Evolutionary conservation across 1,140 invertebrate species (phyloP).

Genomic region (Hylaeus anthracinus): DNA sequence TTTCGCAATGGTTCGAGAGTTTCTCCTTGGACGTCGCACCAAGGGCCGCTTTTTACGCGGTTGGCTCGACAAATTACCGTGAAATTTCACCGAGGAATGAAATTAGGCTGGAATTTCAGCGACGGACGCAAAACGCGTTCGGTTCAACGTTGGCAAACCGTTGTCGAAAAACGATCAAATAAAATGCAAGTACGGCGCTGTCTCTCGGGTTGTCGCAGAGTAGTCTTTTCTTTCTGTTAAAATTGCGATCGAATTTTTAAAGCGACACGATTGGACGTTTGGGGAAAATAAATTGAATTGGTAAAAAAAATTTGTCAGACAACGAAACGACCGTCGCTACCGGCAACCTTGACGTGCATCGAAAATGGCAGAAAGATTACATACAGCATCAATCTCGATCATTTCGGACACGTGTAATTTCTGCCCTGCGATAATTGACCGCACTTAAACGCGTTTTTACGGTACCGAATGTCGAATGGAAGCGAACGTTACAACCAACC

Average conservation of each 20-base stretch:
- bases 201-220: too few relatives aligned
- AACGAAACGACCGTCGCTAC: background rate
- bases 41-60: slow-evolving; percentile 27
- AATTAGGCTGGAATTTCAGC: background rate
- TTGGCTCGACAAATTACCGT: slow-evolving; percentile 15
- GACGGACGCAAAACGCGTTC: background rate
- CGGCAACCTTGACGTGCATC: background rate
- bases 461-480: background rate
- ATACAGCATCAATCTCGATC: background rate
- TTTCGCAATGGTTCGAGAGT: background rate
- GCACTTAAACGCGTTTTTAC: slow-evolving; percentile 19
- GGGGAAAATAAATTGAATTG: too few relatives aligned
- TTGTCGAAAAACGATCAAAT: background rate
- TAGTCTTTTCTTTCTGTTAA: too few relatives aligned
- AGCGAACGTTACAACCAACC: slow-evolving; percentile 1
- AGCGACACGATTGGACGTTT: too few relatives aligned
- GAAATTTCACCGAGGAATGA: slow-evolving; percentile 1
- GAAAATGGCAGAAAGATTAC: slow-evolving; percentile 13
- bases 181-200: too few relatives aligned
- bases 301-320: background rate
- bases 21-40: slow-evolving; percentile 10
- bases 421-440: slow-evolving; percentile 5
- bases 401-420: slow-evolving; percentile 11
- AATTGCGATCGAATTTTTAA: too few relatives aligned
- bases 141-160: too few relatives aligned